These are phyloP conservation scores for Pangasius mekongensis DNA, from an alignment of 2,797 vertebrate genomes.

Conservation along the genomic window DNA sequence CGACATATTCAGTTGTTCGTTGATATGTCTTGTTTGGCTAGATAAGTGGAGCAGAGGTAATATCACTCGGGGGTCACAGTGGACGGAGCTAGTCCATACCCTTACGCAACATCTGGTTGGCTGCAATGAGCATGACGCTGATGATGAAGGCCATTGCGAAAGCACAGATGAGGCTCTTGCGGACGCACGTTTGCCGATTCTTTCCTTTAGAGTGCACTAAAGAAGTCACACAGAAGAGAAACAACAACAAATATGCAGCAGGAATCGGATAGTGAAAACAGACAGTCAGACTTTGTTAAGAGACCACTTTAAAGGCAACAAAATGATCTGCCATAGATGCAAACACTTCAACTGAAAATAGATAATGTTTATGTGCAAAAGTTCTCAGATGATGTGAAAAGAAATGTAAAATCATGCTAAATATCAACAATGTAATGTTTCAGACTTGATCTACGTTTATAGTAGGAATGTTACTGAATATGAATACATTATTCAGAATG, in stretches of 20 bases:
- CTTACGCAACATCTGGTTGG: constrained; percentile 98
- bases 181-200: constrained; percentile 92
- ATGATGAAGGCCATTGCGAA: constrained; percentile 99
- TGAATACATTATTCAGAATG: neutral
- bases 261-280: neutral
- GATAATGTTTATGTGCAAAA: neutral
- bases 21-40: constrained; percentile 32
- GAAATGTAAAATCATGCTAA: neutral
- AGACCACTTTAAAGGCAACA: neutral
- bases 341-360: neutral
- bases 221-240: constrained; percentile 40
- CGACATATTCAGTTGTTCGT: neutral
- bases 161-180: constrained; percentile 98
- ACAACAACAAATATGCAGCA: neutral
- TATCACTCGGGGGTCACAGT: constrained; percentile 76
- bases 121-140: constrained; percentile 98
- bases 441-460: neutral
- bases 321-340: neutral
- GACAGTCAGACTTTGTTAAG: neutral
- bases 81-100: constrained; percentile 93
- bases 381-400: neutral
- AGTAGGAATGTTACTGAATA: neutral
- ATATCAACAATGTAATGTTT: neutral
- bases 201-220: constrained; percentile 82
- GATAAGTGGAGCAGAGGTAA: constrained; percentile 62